Base-by-base conservation (phyloP, 1,140 invertebrate genomes). In the Trichogramma pretiosum region DNA sequence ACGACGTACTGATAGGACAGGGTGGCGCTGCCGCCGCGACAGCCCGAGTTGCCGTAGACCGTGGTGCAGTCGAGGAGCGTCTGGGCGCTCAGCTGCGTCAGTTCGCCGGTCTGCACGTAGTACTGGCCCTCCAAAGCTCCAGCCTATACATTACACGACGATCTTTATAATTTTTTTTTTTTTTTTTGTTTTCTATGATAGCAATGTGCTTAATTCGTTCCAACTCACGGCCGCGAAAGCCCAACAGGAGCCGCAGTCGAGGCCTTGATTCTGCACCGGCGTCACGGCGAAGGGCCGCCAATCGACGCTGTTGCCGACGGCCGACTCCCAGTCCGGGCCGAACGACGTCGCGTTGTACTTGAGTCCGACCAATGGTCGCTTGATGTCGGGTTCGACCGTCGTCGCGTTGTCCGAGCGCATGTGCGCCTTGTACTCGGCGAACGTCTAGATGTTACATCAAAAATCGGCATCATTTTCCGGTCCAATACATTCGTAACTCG, bases 41-140 rank as follows among this genome's bases (percentile, higher is more conserved):
- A 99, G 30, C 96, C 95, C 63, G 93, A 79, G 73, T 98, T 98
- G 9, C 93, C 93, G 62, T 88, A 94, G 39, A 78, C 79, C 1
- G 59, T 57, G 2, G 92, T 94, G 64, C 96, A 99, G 74, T 99
- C 96, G 17, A 99, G 78, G 30, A 99, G 73, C 67, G 98, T 97
- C 75, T 99, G 95, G 74, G 98, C 95, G 54, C 90, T 95, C 0
- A 99, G 78, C 3, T 90, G 92, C 5, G 93, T 78, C 11, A 99
- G 74, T 52, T 81, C 77, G 34, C 86, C 87, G 18, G 77, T 82
- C 63, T 87, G 82, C 50, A 90, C 81, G 71, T 87, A 95, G 67
- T 95, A 85, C 70, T 98, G 95, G 11, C 88, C 94, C 76, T 99
- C 96, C 17, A 99, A 72, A 1, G 95, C 74, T 18, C 94, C 96